Conservation (phyloP, 2,888 invertebrate species). For the Plebejus anna region DNA sequence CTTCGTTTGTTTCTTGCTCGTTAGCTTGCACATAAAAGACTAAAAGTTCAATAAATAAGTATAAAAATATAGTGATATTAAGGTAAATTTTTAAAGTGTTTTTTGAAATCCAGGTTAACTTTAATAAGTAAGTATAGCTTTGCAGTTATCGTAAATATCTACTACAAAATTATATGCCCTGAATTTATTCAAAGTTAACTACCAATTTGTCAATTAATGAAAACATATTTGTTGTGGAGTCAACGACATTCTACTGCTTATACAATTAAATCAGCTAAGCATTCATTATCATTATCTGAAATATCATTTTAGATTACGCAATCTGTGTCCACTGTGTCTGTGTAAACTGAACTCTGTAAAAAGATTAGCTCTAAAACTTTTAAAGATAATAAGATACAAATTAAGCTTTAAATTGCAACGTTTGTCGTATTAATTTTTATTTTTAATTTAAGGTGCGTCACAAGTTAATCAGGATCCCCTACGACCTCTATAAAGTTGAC, state of each 20-base stretch:
- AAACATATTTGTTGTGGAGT: conserved; percentile 34
- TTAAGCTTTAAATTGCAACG: background rate
- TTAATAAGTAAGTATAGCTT: background rate
- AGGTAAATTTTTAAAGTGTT: background rate
- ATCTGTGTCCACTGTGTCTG: background rate
- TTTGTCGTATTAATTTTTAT: conserved; percentile 1
- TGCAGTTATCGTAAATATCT: background rate
- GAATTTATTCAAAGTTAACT: conserved; percentile 1
- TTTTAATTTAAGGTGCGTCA: conserved; percentile 52
- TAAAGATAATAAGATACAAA: background rate
- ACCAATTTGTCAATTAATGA: conserved; percentile 18
- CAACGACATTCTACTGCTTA: conserved; percentile 17
- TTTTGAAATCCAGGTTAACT: background rate
- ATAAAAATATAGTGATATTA: background rate
- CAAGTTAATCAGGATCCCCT: conserved; percentile 71
- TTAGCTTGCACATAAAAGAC: background rate
- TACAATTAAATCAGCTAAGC: conserved; percentile 8
- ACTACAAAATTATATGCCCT: background rate
- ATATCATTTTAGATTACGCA: background rate
- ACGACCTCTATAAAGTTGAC: conserved; percentile 69
- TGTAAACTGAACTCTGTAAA: background rate
- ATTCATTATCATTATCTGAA: background rate
- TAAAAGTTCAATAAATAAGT: background rate
- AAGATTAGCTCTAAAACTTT: background rate
- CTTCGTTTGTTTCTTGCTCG: background rate